Percentiles rank a stretch among this genome's conserved stretches.
Conservation (phyloP, 2,113 vertebrate genomes). For the Polypterus bichir region DNA sequence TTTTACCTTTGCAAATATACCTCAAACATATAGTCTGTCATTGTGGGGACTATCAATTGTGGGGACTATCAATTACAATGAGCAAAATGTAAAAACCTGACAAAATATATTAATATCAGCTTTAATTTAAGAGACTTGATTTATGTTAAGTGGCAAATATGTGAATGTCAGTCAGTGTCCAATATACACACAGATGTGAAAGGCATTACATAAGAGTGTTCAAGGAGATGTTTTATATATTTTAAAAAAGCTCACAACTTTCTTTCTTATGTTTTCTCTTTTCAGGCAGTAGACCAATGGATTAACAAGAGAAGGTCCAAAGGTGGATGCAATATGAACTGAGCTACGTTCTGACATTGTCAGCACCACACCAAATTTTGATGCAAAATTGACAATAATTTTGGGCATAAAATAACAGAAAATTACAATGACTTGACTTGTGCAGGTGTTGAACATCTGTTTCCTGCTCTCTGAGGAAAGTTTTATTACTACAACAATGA, state of each 20-base stretch:
- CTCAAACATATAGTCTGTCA: no score
- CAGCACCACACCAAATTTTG: slow-evolving; percentile 23
- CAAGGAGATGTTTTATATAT: background rate
- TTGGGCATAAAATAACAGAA: slow-evolving; percentile 21
- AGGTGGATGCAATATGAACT: slow-evolving; percentile 11
- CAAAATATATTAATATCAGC: no score
- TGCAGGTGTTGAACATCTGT: slow-evolving; percentile 25
- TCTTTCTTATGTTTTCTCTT: slow-evolving; percentile 24
- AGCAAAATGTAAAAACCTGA: no score
- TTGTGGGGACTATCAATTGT: no score
- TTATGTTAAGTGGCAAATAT: no score
- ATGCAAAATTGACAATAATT: slow-evolving; percentile 18
- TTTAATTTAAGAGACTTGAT: no score
- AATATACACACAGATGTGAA: no score
- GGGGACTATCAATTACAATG: no score
- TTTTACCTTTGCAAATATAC: no score
- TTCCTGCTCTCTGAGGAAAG: slow-evolving; percentile 17
- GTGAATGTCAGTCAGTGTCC: no score
- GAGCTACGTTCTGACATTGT: slow-evolving; percentile 12
- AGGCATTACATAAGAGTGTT: no score
- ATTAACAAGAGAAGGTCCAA: slow-evolving; percentile 27
- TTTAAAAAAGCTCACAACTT: background rate
- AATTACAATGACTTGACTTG: slow-evolving; percentile 29
- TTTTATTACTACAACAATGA: slow-evolving; percentile 14
- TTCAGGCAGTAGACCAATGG: slow-evolving; percentile 28